A percentile compares a stretch with the other conserved stretches of the same genome.
phyloP scores from a whole-genome alignment of 2,797 vertebrate species.

The Ceryle rudis region DNA sequence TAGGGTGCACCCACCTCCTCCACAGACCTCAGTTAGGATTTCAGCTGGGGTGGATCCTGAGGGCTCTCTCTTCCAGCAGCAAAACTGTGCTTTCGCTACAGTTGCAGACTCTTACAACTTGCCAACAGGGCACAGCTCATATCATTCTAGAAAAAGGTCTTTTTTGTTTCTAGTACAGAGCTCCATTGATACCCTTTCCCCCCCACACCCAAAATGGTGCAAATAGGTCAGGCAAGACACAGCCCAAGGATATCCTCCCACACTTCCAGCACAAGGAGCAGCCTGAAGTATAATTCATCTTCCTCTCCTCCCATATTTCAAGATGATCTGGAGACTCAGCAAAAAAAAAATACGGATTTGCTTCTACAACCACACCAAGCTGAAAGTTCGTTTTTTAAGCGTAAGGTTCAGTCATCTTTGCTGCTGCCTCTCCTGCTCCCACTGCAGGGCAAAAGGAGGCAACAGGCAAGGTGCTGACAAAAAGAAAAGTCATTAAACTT shows the following conservation, averaged over 20 bases:
- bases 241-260: neutral
- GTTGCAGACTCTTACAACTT: neutral
- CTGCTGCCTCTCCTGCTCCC: slow-evolving; percentile 16
- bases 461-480: neutral
- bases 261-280: neutral
- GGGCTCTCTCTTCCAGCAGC: neutral
- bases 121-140: neutral
- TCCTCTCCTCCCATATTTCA: neutral
- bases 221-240: neutral
- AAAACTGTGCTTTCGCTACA: neutral
- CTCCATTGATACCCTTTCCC: neutral
- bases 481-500: neutral
- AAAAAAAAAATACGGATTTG: neutral
- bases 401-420: neutral
- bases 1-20: neutral
- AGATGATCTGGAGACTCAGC: neutral
- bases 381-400: neutral
- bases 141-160: neutral
- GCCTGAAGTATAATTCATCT: neutral
- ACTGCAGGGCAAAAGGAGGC: neutral
- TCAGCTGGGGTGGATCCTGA: neutral
- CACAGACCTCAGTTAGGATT: neutral
- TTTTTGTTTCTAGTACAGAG: neutral
- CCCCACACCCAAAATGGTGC: neutral
- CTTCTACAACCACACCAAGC: neutral